Conservation (phyloP, 2,797 vertebrate genomes). For the Sitta carolinensis region DNA sequence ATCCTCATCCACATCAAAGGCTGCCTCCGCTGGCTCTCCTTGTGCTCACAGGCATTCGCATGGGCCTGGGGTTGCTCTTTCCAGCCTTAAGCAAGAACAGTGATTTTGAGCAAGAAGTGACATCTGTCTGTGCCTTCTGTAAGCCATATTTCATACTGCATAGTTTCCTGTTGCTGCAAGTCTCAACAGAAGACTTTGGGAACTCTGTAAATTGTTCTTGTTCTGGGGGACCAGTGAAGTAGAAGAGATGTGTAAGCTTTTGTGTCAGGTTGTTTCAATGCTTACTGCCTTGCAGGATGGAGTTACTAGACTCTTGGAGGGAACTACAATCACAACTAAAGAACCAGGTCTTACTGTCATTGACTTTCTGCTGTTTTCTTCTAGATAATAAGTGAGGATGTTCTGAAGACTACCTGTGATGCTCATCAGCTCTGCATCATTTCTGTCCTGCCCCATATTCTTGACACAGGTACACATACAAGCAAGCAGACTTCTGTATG, state of each 20-base stretch:
- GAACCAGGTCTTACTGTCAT: neutral
- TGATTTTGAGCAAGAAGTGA: neutral
- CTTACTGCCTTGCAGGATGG: neutral
- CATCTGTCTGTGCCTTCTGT: neutral
- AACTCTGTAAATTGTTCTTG: neutral
- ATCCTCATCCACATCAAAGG: neutral
- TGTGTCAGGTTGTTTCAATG: neutral
- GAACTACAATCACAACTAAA: neutral
- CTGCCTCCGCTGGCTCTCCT: neutral
- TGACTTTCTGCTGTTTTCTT: neutral
- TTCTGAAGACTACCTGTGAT: slow-evolving; percentile 89
- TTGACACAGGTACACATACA: slow-evolving; percentile 87
- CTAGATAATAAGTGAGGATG: slow-evolving; percentile 85
- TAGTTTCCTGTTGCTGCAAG: neutral
- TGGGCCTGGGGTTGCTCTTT: neutral
- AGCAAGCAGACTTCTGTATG: neutral
- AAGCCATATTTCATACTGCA: neutral
- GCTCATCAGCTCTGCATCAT: slow-evolving; percentile 93
- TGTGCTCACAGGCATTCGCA: accelerated
- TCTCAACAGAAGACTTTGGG: neutral
- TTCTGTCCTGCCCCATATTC: slow-evolving; percentile 91
- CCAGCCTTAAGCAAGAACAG: neutral
- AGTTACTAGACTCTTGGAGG: neutral
- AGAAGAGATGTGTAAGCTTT: neutral
- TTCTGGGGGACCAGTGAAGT: neutral